Evolutionary conservation across 2,888 invertebrate genomes (phyloP).

Genomic region (Scaptomyza parva): DNA sequence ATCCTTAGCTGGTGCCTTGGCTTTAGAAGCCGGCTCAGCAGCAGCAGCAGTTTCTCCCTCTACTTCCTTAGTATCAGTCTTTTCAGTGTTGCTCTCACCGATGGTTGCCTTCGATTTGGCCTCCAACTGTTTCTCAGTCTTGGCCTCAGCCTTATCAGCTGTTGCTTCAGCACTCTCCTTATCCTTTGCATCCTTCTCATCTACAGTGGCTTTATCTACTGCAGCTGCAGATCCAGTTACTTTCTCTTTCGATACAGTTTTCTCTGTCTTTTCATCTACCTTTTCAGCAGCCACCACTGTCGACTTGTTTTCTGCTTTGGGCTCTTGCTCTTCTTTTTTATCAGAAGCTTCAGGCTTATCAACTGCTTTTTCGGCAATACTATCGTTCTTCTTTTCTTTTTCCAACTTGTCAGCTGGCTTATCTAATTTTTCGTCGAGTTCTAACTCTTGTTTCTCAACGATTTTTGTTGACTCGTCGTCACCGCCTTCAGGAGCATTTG

Average conservation of each 20-base stretch:
- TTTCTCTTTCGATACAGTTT: slow-evolving; percentile 27
- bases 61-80: slow-evolving; percentile 58
- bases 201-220: slow-evolving; percentile 2
- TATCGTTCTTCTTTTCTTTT: slow-evolving; percentile 11
- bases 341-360: slow-evolving; percentile 16
- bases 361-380: neutral
- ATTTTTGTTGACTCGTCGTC: slow-evolving; percentile 46
- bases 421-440: slow-evolving; percentile 33
- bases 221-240: slow-evolving; percentile 21
- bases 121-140: slow-evolving; percentile 42
- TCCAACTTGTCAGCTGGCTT: slow-evolving; percentile 9
- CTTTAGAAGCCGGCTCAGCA: slow-evolving; percentile 11
- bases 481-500: slow-evolving; percentile 10
- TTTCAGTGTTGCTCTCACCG: slow-evolving; percentile 38
- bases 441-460: slow-evolving; percentile 64
- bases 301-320: slow-evolving; percentile 28
- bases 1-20: slow-evolving; percentile 19
- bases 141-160: slow-evolving; percentile 19
- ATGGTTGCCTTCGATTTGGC: slow-evolving; percentile 23
- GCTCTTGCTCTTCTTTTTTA: slow-evolving; percentile 11
- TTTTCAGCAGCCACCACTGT: slow-evolving; percentile 2
- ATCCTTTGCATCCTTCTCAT: slow-evolving; percentile 2
- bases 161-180: neutral
- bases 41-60: neutral
- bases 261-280: slow-evolving; percentile 21